phyloP scores from a whole-genome alignment of 2,113 vertebrate genomes.

The Lathamus discolor region DNA sequence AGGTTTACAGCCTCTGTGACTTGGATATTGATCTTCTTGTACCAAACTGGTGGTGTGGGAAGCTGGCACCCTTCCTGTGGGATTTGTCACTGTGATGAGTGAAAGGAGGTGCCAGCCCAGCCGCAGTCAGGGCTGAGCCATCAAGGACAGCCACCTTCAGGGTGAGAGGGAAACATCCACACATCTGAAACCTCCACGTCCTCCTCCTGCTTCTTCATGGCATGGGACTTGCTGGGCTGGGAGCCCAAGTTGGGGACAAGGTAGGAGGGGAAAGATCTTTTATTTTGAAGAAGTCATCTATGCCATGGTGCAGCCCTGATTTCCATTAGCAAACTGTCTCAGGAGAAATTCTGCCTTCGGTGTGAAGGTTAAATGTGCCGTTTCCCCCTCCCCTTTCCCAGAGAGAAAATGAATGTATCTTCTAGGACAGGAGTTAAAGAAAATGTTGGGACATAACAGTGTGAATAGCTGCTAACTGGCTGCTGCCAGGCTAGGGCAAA shows the following conservation, averaged over 20 bases:
- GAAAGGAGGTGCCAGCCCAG: neutral
- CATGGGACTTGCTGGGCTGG: neutral
- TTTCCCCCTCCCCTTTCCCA: neutral
- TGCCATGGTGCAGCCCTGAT: neutral
- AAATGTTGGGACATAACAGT: neutral
- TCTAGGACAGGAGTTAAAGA: neutral
- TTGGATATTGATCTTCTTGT: neutral
- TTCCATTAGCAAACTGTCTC: neutral
- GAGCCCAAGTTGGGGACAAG: neutral
- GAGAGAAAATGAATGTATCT: neutral
- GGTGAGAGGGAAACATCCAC: neutral
- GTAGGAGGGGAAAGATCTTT: neutral
- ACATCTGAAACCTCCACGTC: fast-evolving
- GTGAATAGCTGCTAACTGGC: neutral
- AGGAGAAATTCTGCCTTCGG: neutral
- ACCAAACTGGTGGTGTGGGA: neutral
- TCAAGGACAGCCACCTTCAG: neutral
- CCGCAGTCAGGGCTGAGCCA: neutral
- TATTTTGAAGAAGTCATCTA: neutral
- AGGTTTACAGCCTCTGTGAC: neutral
- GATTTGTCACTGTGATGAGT: neutral
- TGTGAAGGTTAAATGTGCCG: neutral
- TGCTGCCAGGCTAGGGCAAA: neutral
- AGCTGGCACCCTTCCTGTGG: neutral
- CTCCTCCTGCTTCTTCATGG: neutral